Base-by-base conservation (phyloP, 2,113 vertebrate species). In the Argyrosomus japonicus region DNA sequence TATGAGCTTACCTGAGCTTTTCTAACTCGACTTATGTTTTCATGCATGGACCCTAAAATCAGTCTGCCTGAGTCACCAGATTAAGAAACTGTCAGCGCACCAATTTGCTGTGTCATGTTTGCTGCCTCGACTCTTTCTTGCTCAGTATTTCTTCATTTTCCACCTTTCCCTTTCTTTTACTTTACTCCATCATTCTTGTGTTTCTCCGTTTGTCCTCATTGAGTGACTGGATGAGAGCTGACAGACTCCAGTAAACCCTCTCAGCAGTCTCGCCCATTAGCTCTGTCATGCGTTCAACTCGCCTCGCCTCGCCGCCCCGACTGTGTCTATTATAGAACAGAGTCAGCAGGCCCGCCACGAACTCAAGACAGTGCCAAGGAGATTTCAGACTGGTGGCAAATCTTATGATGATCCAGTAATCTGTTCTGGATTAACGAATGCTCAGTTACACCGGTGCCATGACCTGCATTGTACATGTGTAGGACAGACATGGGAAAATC, bases 161-260 rank as follows among this genome's bases (percentile, higher is more conserved):
- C 27, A n/a, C 21, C 12, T 57, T 27, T 47, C 27, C 29, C 18
- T 45, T 18, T 68, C 58, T 14, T 17, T 72, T 27, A 25, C 43
- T 71, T 15, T 3, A 8, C 70, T 56, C 56, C 63, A 8, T 79
- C 6, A 0, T 36, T 40, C 74, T 58, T 36, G 56, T 40, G 6
- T 23, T 83, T 27, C 60, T 19, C 17, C 53, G 10, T 27, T 21
- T 25, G 29, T 63, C n/a, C 15, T 50, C 69, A 61, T 23, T 6
- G 23, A 80, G 58, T 87, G 84, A 89, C 70, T 81, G 86, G 69
- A 91, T 87, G 57, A n/a, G 88, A 91, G 56, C 79, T 81, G 90
- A 89, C 88, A 85, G 79, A 58, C 83, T 68, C 64, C 83, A 48
- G 63, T 50, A 68, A 73, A 75, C 47, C 81, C 81, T 82, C 75